Evolutionary conservation across 2,888 invertebrate species (phyloP).

Genomic region (Vannuccia rotundouncinata): DNA sequence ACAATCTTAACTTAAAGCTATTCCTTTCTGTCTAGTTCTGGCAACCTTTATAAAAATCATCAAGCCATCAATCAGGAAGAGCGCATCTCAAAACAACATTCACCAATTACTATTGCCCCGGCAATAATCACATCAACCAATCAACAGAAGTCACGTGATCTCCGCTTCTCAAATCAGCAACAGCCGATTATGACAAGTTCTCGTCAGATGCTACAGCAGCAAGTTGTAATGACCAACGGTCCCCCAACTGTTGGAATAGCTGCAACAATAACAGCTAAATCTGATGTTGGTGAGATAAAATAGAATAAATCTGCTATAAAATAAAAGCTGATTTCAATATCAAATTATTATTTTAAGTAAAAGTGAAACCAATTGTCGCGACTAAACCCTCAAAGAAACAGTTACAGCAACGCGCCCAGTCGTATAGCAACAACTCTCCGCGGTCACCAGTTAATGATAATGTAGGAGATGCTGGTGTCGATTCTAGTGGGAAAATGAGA

Average conservation of each 20-base stretch:
- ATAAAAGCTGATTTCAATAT: not conserved
- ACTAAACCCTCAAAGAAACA: constrained; percentile 3
- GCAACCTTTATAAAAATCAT: no score
- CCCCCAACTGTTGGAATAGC: not conserved
- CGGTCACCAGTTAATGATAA: no score
- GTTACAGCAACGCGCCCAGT: not conserved
- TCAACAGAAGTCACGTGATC: not conserved
- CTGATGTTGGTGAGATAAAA: not conserved
- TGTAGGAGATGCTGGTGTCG: not conserved
- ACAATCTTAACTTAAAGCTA: no score
- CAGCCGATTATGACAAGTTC: not conserved
- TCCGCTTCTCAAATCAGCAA: no score
- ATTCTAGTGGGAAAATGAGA: not conserved
- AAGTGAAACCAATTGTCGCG: not conserved
- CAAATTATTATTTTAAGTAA: not conserved
- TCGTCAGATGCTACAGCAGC: no score
- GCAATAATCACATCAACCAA: not conserved
- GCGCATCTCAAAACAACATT: no score
- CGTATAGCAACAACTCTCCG: not conserved
- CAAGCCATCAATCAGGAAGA: no score
- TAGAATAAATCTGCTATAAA: not conserved
- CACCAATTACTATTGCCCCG: not conserved
- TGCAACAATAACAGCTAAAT: not conserved
- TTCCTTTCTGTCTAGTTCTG: no score
- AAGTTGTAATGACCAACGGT: not conserved